These are phyloP conservation scores for Hirtodrosophila cameraria DNA, from an alignment of 2,888 invertebrate species.

Conservation along the genomic window DNA sequence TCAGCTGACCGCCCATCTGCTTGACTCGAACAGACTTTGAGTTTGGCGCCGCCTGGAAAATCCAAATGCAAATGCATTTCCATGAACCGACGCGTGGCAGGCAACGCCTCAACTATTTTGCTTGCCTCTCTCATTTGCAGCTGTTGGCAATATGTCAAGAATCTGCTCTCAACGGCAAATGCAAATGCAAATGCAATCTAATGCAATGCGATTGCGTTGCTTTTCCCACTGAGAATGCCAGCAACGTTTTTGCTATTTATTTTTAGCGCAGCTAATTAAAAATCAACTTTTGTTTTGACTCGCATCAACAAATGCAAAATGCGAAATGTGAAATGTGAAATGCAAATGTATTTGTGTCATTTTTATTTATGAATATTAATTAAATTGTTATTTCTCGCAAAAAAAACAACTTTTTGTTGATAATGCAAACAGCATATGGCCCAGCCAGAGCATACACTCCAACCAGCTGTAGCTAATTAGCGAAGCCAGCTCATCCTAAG, in stretches of 20 bases:
- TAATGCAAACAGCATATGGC: slow-evolving; percentile 3
- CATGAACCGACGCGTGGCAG: slow-evolving; percentile 59
- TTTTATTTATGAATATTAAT: slow-evolving; percentile 65
- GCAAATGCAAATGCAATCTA: slow-evolving; percentile 17
- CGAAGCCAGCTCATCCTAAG: not conserved
- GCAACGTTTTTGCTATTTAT: slow-evolving; percentile 46
- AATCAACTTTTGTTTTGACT: slow-evolving; percentile 46
- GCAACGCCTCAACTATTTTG: slow-evolving; percentile 56
- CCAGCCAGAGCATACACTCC: not conserved
- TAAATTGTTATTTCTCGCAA: slow-evolving; percentile 25
- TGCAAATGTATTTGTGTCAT: slow-evolving; percentile 57
- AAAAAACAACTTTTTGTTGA: slow-evolving; percentile 9
- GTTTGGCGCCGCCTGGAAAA: slow-evolving; percentile 27
- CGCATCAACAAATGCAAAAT: slow-evolving; percentile 40
- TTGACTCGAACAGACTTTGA: slow-evolving; percentile 18
- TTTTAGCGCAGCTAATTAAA: slow-evolving; percentile 71
- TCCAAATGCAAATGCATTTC: slow-evolving; percentile 59
- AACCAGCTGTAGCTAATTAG: slow-evolving; percentile 44
- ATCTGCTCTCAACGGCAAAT: no score
- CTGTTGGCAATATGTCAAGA: slow-evolving; percentile 80
- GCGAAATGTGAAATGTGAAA: slow-evolving; percentile 21
- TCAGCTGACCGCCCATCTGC: slow-evolving; percentile 45
- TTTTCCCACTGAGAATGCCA: slow-evolving; percentile 37
- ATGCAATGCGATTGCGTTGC: no score
- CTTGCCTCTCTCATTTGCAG: slow-evolving; percentile 47